Percentiles rank a stretch among this genome's conserved stretches.
These are phyloP conservation scores for Oasisia sp. DNA, from an alignment of 2,888 invertebrate genomes.

Conservation along the genomic window DNA sequence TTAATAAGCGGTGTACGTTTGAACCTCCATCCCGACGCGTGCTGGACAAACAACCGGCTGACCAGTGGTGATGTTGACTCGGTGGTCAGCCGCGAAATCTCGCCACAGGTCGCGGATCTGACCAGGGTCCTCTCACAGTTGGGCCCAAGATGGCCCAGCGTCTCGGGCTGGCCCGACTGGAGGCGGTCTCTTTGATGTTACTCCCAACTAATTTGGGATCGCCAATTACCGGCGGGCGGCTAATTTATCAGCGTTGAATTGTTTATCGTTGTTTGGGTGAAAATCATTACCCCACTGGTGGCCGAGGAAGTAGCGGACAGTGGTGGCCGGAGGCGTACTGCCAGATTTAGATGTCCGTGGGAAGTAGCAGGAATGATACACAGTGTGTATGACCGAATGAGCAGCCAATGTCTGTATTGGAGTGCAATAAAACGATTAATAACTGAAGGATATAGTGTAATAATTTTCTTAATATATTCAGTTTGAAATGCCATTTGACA, in stretches of 20 bases:
- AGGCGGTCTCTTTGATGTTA: not conserved
- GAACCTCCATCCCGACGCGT: not conserved
- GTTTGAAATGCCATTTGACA: too few relatives aligned
- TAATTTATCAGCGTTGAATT: not conserved
- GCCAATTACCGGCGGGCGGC: conserved; percentile 2
- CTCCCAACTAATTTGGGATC: not conserved
- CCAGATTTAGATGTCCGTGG: too few relatives aligned
- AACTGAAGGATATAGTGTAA: too few relatives aligned
- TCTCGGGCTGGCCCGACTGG: not conserved
- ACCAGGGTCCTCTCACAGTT: not conserved
- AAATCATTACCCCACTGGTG: not conserved
- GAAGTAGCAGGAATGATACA: too few relatives aligned
- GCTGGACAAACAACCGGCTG: not conserved
- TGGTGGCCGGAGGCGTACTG: not conserved
- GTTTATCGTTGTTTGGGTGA: not conserved
- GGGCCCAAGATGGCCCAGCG: not conserved
- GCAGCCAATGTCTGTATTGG: too few relatives aligned
- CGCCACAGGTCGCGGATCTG: not conserved
- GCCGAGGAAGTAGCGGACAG: not conserved
- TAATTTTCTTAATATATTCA: too few relatives aligned
- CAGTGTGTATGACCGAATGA: too few relatives aligned
- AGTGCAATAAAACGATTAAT: too few relatives aligned
- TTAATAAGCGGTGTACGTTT: not conserved
- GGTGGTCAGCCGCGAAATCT: not conserved
- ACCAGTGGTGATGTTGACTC: not conserved